Evolutionary conservation across 2,888 invertebrate genomes (phyloP).

Genomic region (Yponomeuta evonymella): DNA sequence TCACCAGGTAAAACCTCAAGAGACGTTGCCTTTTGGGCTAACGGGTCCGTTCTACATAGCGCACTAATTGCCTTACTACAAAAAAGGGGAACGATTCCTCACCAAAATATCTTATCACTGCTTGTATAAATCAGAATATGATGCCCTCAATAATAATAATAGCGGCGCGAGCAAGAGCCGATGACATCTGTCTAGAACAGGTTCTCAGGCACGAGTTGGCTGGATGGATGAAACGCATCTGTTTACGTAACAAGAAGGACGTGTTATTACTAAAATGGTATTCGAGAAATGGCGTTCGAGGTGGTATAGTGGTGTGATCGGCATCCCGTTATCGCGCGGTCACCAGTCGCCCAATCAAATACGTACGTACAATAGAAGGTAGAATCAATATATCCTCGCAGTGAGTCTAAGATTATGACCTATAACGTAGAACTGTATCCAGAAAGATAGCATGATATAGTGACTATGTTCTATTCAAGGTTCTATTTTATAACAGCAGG

Average conservation of each 20-base stretch:
- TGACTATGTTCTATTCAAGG: too few relatives aligned
- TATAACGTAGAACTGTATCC: too few relatives aligned
- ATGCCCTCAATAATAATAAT: not conserved
- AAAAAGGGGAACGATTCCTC: not conserved
- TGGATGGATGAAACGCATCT: conserved; percentile 39
- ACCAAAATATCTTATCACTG: not conserved
- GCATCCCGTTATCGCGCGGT: conserved; percentile 68
- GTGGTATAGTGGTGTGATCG: conserved; percentile 1
- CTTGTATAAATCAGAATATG: not conserved
- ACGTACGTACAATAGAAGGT: not conserved
- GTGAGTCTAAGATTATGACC: too few relatives aligned
- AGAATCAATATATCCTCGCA: too few relatives aligned
- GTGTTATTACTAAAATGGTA: conserved; percentile 37
- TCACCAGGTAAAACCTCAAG: conserved; percentile 7
- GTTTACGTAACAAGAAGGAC: conserved; percentile 32
- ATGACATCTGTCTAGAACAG: conserved; percentile 27
- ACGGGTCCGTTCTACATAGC: conserved; percentile 3
- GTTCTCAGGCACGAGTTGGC: conserved; percentile 32
- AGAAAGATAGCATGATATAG: too few relatives aligned
- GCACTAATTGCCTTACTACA: conserved; percentile 3
- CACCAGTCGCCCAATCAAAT: conserved; percentile 48
- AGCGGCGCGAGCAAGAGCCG: not conserved
- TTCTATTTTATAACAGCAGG: too few relatives aligned
- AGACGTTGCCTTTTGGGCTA: not conserved
- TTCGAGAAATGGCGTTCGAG: conserved; percentile 10